Evolutionary conservation across 2,113 vertebrate genomes (phyloP).

Genomic region (Rhinopomastus cyanomelas): DNA sequence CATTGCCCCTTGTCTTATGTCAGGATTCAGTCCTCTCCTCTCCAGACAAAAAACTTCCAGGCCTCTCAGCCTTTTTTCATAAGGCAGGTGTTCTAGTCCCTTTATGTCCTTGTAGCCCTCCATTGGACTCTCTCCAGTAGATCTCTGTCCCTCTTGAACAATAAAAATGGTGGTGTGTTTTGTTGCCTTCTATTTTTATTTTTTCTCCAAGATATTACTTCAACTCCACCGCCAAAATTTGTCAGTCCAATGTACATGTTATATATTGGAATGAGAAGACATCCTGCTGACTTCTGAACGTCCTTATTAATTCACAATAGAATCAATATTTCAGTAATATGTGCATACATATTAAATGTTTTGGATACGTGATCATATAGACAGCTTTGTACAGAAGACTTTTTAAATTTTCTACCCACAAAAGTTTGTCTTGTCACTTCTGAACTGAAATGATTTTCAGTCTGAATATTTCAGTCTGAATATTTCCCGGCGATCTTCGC

Average conservation of each 20-base stretch:
- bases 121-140: too few relatives aligned
- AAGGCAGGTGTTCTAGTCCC: too few relatives aligned
- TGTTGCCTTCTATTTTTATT: not conserved
- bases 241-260: not conserved
- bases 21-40: too few relatives aligned
- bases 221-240: not conserved
- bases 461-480: too few relatives aligned
- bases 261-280: not conserved
- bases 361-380: not conserved
- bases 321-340: accelerated
- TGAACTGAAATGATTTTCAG: not conserved
- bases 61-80: too few relatives aligned
- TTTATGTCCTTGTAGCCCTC: too few relatives aligned
- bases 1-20: too few relatives aligned
- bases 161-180: not conserved
- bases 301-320: not conserved
- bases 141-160: too few relatives aligned
- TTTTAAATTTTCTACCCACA: not conserved
- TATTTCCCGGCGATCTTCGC: too few relatives aligned
- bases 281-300: not conserved
- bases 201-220: not conserved
- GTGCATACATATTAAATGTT: not conserved
- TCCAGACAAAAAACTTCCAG: too few relatives aligned
- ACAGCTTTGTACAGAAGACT: not conserved
- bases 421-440: not conserved